A percentile compares a stretch with the other conserved stretches of the same genome.
These are phyloP conservation scores for Gnathonemus echidnorhynchus DNA, from an alignment of 2,113 vertebrate genomes.

Conservation along the genomic window DNA sequence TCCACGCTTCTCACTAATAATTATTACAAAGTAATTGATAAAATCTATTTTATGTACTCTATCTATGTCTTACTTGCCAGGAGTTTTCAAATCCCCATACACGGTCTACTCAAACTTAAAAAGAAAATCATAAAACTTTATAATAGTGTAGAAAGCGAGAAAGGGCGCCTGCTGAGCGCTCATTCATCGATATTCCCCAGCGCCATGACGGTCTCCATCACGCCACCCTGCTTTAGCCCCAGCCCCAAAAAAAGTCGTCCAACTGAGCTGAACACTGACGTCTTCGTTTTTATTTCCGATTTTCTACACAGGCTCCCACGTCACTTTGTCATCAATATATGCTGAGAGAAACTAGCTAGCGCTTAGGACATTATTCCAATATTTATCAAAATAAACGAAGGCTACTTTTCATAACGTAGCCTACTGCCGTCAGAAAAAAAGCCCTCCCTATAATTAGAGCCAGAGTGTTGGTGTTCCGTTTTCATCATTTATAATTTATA, in stretches of 20 bases:
- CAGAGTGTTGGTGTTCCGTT: neutral
- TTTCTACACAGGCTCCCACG: neutral
- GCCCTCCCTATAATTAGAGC: neutral
- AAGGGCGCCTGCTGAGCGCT: neutral
- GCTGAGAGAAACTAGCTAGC: neutral
- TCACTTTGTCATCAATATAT: neutral
- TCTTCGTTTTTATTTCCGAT: neutral
- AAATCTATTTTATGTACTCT: neutral
- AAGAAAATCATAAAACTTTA: neutral
- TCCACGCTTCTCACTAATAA: constrained; percentile 28
- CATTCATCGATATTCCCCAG: neutral
- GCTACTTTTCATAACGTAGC: neutral
- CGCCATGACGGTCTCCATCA: neutral
- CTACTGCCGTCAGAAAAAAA: neutral
- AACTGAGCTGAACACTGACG: neutral
- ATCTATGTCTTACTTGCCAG: neutral
- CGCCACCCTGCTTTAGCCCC: neutral
- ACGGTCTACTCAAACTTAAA: neutral
- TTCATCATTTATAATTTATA: neutral
- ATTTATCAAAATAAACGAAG: neutral
- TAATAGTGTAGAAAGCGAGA: neutral
- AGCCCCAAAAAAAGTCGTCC: neutral
- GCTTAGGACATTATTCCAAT: neutral
- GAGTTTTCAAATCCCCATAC: neutral
- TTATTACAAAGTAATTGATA: constrained; percentile 12